These are phyloP conservation scores for Hemibagrus guttatus DNA, from an alignment of 2,797 vertebrate genomes.

Conservation along the genomic window DNA sequence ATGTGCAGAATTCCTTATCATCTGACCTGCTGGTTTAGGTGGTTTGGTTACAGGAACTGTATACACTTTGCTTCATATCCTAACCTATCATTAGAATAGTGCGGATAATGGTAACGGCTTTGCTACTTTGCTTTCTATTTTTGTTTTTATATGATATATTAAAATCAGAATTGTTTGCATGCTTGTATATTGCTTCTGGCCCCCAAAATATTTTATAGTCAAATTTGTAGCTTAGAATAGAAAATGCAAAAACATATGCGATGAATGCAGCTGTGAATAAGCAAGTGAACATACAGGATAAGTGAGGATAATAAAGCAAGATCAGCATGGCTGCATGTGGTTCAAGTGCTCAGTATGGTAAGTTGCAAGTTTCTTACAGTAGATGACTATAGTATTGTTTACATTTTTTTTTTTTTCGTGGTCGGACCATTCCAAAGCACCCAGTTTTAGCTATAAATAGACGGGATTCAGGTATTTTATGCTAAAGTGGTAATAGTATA, in stretches of 20 bases:
- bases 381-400: neutral
- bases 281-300: neutral
- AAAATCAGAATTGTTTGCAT: neutral
- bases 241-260: neutral
- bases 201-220: neutral
- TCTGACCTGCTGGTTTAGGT: slow-evolving; percentile 33
- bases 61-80: slow-evolving; percentile 32
- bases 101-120: neutral
- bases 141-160: neutral
- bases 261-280: neutral
- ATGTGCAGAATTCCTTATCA: neutral
- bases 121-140: neutral
- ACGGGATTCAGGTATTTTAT: neutral
- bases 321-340: slow-evolving; percentile 39
- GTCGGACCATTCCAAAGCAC: neutral
- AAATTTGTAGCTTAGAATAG: neutral
- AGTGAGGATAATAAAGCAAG: neutral
- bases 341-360: slow-evolving; percentile 44
- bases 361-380: slow-evolving; percentile 27
- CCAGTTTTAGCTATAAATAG: neutral
- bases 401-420: neutral
- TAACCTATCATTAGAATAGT: neutral
- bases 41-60: slow-evolving; percentile 23
- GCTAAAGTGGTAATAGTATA: neutral
- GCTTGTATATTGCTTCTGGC: neutral